Evolutionary conservation across 2,113 vertebrate genomes (phyloP).

Genomic region (Cheirogaleus medius): DNA sequence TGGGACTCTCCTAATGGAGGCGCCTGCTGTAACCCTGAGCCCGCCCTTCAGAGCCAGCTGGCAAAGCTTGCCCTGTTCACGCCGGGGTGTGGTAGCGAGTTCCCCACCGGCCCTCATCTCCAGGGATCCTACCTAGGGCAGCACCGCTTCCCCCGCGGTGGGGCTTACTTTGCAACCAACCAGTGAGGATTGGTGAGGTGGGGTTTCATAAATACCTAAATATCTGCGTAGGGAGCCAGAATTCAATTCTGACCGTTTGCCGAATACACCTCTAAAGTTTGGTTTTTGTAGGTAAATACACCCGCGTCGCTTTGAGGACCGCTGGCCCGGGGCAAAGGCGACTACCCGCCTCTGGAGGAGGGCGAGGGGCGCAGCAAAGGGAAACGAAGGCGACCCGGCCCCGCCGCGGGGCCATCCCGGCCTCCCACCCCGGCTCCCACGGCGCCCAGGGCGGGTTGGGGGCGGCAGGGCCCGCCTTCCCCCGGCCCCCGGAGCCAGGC

Average conservation of each 20-base stretch:
- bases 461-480: not conserved
- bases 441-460: not conserved
- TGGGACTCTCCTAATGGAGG: rapidly evolving
- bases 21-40: not conserved
- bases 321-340: not conserved
- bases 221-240: not conserved
- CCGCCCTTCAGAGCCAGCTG: not conserved
- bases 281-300: not conserved
- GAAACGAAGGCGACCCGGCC: not conserved
- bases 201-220: not conserved
- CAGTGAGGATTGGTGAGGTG: not conserved
- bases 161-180: not conserved
- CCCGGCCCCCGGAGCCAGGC: not conserved
- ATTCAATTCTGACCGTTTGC: not conserved
- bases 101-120: not conserved
- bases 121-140: rapidly evolving
- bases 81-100: rapidly evolving
- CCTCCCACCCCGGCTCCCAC: not conserved
- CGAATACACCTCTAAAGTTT: not conserved
- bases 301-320: rapidly evolving
- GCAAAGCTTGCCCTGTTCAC: no score
- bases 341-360: rapidly evolving
- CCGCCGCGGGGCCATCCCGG: not conserved
- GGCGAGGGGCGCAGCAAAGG: not conserved
- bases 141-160: not conserved